Conservation (phyloP, 1,140 invertebrate genomes). For the Cherax destructor region DNA sequence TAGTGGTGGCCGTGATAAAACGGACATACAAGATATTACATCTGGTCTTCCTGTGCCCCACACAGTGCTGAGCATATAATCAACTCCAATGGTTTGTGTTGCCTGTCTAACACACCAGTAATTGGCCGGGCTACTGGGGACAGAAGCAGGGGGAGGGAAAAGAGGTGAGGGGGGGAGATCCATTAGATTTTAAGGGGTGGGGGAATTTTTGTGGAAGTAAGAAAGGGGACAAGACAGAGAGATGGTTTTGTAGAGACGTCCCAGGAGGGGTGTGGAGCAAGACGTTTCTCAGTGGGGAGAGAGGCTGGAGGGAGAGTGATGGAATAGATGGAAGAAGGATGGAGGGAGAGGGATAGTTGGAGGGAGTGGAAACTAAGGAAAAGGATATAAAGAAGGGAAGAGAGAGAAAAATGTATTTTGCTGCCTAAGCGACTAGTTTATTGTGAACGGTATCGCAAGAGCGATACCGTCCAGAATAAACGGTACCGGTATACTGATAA, state of each 20-base stretch:
- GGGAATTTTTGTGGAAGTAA: no score
- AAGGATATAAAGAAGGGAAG: no score
- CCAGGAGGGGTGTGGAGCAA: background rate
- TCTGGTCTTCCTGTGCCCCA: background rate
- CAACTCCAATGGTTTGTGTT: constrained; percentile 6
- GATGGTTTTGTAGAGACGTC: no score
- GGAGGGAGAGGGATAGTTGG: background rate
- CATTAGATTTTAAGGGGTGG: background rate
- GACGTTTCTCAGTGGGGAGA: background rate
- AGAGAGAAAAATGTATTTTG: no score
- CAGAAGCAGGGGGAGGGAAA: background rate
- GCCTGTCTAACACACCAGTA: background rate
- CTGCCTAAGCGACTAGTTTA: no score
- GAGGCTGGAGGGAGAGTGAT: background rate
- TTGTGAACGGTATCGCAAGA: no score
- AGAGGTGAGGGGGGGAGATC: background rate
- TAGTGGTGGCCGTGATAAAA: constrained; percentile 68
- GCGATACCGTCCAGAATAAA: no score
- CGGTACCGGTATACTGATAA: no score
- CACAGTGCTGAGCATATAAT: background rate
- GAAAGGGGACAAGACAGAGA: no score
- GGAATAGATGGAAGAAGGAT: background rate
- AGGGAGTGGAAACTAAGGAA: background rate
- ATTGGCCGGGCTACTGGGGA: background rate
- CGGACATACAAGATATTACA: constrained; percentile 54